Conservation (phyloP, 2,797 vertebrate genomes). For the Neostethus bicornis region DNA sequence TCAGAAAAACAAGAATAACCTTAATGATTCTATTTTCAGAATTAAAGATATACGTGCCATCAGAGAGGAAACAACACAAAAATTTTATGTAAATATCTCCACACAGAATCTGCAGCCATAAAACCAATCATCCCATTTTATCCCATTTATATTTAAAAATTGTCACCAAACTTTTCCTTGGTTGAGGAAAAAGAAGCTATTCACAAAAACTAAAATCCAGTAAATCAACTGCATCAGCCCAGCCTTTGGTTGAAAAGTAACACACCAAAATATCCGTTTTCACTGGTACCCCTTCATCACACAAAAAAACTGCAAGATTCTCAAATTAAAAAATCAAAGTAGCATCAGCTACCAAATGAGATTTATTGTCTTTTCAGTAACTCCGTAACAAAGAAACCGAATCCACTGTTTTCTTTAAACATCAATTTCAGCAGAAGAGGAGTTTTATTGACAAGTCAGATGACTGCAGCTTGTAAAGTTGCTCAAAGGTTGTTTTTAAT, state of each 20-base stretch:
- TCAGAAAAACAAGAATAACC: constrained; percentile 59
- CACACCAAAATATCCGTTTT: neutral
- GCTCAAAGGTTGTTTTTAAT: constrained; percentile 52
- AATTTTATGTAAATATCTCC: no score
- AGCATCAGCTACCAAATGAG: neutral
- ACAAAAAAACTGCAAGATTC: neutral
- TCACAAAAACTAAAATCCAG: neutral
- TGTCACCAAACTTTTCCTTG: no score
- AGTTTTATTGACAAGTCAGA: constrained; percentile 12
- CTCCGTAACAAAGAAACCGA: neutral
- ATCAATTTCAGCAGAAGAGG: neutral
- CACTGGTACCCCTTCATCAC: neutral
- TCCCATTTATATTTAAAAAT: no score
- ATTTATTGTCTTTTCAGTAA: neutral
- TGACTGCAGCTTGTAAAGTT: constrained; percentile 21
- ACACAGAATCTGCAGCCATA: neutral
- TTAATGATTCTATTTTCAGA: constrained; percentile 8
- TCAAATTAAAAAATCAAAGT: neutral
- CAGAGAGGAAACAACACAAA: no score
- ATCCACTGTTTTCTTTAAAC: neutral
- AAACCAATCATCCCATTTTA: no score
- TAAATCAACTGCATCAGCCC: neutral
- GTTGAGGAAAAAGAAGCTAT: no score
- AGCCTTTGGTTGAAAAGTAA: neutral
- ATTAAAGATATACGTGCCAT: constrained; percentile 2